These are phyloP conservation scores for Forbesichthys agassizii DNA, from an alignment of 2,113 vertebrate species.

Conservation along the genomic window DNA sequence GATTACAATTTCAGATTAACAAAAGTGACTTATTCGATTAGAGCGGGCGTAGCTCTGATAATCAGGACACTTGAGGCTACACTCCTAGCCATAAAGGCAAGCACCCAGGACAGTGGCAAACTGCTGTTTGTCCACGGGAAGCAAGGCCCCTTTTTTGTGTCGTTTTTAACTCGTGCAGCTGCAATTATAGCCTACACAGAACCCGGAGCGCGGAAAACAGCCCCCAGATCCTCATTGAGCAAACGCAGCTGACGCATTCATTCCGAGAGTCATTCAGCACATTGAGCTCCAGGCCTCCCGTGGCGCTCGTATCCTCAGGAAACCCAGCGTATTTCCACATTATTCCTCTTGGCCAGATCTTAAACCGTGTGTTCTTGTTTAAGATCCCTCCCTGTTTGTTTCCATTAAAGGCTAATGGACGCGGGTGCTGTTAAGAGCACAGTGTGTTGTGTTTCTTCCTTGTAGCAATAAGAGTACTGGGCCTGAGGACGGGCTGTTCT, in stretches of 20 bases:
- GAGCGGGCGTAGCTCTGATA: not conserved
- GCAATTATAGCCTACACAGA: constrained; percentile 20
- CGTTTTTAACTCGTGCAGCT: not conserved
- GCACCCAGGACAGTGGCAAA: not conserved
- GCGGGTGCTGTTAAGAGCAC: constrained; percentile 4
- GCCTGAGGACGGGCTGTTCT: not conserved
- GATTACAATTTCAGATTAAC: not conserved
- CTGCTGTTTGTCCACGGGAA: constrained; percentile 34
- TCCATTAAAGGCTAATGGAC: constrained; percentile 1
- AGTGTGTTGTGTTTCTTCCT: not conserved
- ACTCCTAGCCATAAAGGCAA: not conserved
- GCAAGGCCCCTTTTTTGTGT: constrained; percentile 15
- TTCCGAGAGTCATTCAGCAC: constrained; percentile 42
- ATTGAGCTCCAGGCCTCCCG: not conserved
- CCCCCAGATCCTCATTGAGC: constrained; percentile 37
- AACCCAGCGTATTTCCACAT: constrained; percentile 20
- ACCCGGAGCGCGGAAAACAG: constrained; percentile 11
- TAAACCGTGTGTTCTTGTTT: constrained; percentile 22
- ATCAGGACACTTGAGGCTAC: constrained; percentile 19
- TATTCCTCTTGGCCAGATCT: constrained; percentile 34
- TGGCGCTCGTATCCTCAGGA: constrained; percentile 33
- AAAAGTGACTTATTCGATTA: not conserved
- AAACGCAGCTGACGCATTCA: constrained; percentile 55
- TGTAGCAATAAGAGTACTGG: too few relatives aligned
- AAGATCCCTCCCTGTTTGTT: not conserved